Conservation (phyloP, 2,797 vertebrate genomes). For the Botia almorhae region DNA sequence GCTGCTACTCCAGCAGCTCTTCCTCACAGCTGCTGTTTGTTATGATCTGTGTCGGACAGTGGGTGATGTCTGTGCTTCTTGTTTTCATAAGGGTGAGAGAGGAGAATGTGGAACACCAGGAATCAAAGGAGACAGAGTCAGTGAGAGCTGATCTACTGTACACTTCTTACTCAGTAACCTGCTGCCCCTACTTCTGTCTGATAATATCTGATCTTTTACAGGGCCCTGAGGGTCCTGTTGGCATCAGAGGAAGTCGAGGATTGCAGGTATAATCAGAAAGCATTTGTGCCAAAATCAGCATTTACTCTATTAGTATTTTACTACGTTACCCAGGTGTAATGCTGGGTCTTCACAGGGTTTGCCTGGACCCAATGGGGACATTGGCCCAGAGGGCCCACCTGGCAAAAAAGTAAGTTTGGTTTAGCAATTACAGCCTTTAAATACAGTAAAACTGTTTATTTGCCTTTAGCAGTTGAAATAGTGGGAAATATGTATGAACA, state of each 20-base stretch:
- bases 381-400: slow-evolving; percentile 80
- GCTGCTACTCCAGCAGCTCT: too few relatives aligned
- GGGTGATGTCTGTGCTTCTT: slow-evolving; percentile 1
- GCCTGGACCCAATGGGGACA: slow-evolving; percentile 82
- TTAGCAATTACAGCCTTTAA: not conserved
- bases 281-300: not conserved
- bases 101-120: slow-evolving; percentile 91
- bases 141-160: slow-evolving; percentile 41
- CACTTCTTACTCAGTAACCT: not conserved
- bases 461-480: not conserved
- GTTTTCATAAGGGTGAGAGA: slow-evolving; percentile 84
- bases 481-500: not conserved
- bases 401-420: slow-evolving; percentile 83
- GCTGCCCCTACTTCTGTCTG: not conserved
- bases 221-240: slow-evolving; percentile 85
- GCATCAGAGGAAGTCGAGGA: slow-evolving; percentile 82
- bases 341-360: slow-evolving; percentile 74
- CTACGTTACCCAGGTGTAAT: not conserved
- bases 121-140: slow-evolving; percentile 87
- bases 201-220: slow-evolving; percentile 56
- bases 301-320: not conserved
- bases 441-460: not conserved
- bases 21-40: slow-evolving; percentile 1
- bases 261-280: slow-evolving; percentile 75
- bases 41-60: slow-evolving; percentile 15